A percentile compares a stretch with the other conserved stretches of the same genome.
Evolutionary conservation across 1,140 invertebrate genomes (phyloP).

Genomic region (Drosophila parabipectinata): DNA sequence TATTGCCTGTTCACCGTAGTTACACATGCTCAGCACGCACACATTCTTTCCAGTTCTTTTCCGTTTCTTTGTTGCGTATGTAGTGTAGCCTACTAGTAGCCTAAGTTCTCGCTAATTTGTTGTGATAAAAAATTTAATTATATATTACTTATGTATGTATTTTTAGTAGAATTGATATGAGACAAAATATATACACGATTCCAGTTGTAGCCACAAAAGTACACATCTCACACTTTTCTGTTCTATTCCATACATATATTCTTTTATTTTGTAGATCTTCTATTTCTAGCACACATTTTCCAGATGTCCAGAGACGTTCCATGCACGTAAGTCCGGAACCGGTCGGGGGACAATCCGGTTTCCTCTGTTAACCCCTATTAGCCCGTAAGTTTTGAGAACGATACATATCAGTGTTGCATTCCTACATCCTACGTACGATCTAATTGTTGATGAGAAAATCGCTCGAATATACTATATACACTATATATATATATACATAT

Average conservation of each 20-base stretch:
- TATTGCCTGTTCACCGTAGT: slow-evolving; percentile 43
- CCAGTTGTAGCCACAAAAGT: slow-evolving; percentile 56
- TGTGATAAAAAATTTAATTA: slow-evolving; percentile 79
- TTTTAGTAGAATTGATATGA: slow-evolving; percentile 78
- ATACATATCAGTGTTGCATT: slow-evolving; percentile 76
- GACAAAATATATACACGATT: slow-evolving; percentile 78
- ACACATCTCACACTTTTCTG: slow-evolving; percentile 43
- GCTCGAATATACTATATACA: slow-evolving; percentile 42
- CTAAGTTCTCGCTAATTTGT: slow-evolving; percentile 79
- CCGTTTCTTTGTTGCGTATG: slow-evolving; percentile 64
- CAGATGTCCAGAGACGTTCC: background rate
- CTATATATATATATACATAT: slow-evolving; percentile 34
- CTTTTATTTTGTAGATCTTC: slow-evolving; percentile 19
- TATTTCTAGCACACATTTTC: slow-evolving; percentile 11
- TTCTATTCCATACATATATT: slow-evolving; percentile 12
- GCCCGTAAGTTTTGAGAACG: slow-evolving; percentile 64
- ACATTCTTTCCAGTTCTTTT: slow-evolving; percentile 51
- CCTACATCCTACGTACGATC: slow-evolving; percentile 57
- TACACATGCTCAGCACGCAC: slow-evolving; percentile 59
- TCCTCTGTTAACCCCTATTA: slow-evolving; percentile 28
- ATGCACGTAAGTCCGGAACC: slow-evolving; percentile 48
- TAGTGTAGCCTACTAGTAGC: slow-evolving; percentile 53
- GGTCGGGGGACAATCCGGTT: slow-evolving; percentile 17
- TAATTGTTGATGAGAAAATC: slow-evolving; percentile 22
- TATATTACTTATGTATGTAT: slow-evolving; percentile 73